Evolutionary conservation across 2,797 vertebrate genomes (phyloP), one percentile per base, ranked within the genome.

Genomic region (Scolopax bukidnonensis): DNA sequence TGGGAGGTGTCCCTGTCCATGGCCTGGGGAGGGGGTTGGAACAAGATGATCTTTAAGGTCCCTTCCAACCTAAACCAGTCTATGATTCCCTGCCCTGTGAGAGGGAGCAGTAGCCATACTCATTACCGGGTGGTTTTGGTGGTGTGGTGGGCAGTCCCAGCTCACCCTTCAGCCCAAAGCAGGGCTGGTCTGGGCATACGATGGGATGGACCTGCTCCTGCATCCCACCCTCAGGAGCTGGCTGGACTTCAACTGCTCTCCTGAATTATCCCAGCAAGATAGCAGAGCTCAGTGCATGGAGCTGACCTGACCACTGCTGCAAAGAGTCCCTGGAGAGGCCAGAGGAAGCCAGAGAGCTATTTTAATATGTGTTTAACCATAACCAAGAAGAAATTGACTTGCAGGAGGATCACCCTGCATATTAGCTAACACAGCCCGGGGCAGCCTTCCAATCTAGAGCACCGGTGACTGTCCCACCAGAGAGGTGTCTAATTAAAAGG

Each of bases 291-390:
- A 11, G 33, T 7, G 8, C 12, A 0, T n/a, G 65, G 76, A 45
- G 50, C 69, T 93, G 60, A 84, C 50, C 67, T 95, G 93, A 94
- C 84, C 84, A 78, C 60, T 0, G 1, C 45, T 87, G 81, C 57
- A 81, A 89, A 87, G 76, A 79, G 45, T 84, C 93, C 71, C 79
- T 68, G 48, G 90, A 51, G 93, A 92, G 64, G 43, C 56, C 2
- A 0, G 63, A 95, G 91, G 90, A 91, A 91, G 80, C 63, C 47
- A 51, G 45, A 3, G 24, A 93, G 82, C 76, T 90, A 64, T 93
- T 97, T 91, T 57, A 88, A 90, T 93, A 94, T 90, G 59, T 92
- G 92, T 93, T 97, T 95, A 97, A 95, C 91, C 79, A 73, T 78
- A 90, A 77, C 60, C 41, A 77, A 95, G 90, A 57, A 95, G 68